Evolutionary conservation across 2,797 vertebrate genomes (phyloP).

Genomic region (Galagoides demidoff): DNA sequence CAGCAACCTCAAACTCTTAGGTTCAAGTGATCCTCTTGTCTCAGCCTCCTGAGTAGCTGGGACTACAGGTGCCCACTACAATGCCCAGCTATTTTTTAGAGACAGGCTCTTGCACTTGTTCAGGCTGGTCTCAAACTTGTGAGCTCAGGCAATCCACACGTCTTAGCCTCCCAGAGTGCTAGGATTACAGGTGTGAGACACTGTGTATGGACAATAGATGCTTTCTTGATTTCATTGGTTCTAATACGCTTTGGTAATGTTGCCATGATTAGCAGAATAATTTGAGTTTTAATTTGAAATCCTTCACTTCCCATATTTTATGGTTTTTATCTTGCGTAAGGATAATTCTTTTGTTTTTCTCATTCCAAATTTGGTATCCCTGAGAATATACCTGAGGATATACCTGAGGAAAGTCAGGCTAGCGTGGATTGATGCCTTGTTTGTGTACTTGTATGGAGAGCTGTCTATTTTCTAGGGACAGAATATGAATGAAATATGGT

Average conservation of each 20-base stretch:
- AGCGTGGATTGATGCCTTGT: neutral
- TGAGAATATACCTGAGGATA: neutral
- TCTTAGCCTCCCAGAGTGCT: no score
- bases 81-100: no score
- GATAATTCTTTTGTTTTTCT: neutral
- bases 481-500: neutral
- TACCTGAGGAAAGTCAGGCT: conserved; percentile 40
- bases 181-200: no score
- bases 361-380: neutral
- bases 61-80: no score
- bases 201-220: no score
- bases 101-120: no score
- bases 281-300: conserved; percentile 31
- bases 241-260: neutral
- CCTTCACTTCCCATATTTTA: conserved; percentile 21
- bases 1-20: no score
- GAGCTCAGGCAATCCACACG: no score
- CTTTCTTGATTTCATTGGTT: neutral
- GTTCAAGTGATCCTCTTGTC: no score
- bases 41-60: no score
- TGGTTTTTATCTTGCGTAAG: conserved; percentile 1
- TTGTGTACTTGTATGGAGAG: neutral
- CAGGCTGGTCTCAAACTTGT: no score
- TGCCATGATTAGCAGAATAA: neutral
- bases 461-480: neutral